Conservation (phyloP, 2,113 vertebrate species). For the Mixornis gularis region DNA sequence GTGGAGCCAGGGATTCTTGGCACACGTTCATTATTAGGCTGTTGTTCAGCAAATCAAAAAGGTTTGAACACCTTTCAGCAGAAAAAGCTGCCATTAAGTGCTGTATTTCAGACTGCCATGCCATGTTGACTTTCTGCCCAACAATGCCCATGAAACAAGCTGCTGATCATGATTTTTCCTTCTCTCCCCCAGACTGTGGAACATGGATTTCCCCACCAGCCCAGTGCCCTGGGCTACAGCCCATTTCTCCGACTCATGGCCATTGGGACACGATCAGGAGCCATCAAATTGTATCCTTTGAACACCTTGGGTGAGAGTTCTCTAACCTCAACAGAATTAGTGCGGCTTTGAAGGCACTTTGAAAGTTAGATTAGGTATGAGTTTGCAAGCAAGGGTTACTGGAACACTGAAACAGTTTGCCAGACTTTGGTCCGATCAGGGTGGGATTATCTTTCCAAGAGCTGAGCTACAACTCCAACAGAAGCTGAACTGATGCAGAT, state of each 20-base stretch:
- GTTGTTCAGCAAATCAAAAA: background rate
- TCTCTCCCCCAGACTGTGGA: conserved; percentile 85
- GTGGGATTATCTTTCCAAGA: background rate
- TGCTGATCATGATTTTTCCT: background rate
- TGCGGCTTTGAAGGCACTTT: background rate
- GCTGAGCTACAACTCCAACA: background rate
- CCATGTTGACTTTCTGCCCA: background rate
- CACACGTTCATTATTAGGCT: background rate
- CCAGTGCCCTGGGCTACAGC: conserved; percentile 93
- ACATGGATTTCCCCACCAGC: conserved; percentile 97
- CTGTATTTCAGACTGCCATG: background rate
- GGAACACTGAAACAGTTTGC: background rate
- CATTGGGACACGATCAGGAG: conserved; percentile 92
- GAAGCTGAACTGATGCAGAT: conserved; percentile 3
- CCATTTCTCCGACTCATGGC: conserved; percentile 84
- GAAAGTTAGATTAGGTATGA: background rate
- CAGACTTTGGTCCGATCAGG: background rate
- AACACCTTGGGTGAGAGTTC: background rate
- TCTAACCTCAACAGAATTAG: background rate
- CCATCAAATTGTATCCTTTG: conserved; percentile 95
- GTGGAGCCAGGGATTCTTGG: background rate
- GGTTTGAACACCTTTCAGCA: background rate
- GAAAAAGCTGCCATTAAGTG: background rate
- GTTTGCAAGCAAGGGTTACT: background rate
- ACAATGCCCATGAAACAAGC: background rate